Conservation (phyloP, 2,888 invertebrate genomes). For the Cecidostiba fungosa region DNA sequence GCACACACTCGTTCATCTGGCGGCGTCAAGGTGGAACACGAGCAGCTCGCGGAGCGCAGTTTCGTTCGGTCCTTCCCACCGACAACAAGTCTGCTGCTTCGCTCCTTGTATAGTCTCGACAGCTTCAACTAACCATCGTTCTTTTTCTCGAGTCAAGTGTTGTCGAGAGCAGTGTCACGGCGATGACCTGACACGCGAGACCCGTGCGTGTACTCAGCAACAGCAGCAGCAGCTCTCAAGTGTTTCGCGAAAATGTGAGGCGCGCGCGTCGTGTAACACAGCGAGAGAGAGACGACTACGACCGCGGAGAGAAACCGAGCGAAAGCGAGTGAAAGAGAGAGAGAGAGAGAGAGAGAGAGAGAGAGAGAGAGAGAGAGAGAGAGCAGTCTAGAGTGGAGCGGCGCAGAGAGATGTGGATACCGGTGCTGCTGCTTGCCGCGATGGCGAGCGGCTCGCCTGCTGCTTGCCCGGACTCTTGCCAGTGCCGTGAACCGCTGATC, state of each 20-base stretch:
- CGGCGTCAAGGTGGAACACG: constrained; percentile 58
- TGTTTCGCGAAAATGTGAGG: constrained; percentile 51
- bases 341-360: constrained; percentile 44
- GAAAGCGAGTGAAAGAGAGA: constrained; percentile 48
- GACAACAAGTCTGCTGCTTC: constrained; percentile 67
- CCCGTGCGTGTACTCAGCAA: neutral
- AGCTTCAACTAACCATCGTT: neutral
- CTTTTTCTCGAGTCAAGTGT: neutral
- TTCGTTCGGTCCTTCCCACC: constrained; percentile 75
- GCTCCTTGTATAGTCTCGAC: neutral
- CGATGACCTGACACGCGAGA: constrained; percentile 63
- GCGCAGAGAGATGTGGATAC: constrained; percentile 51
- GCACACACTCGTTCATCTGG: constrained; percentile 35
- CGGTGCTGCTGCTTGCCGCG: constrained; percentile 75
- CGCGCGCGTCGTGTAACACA: neutral
- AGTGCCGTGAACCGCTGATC: constrained; percentile 71
- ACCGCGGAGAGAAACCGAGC: neutral
- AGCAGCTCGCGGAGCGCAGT: constrained; percentile 70
- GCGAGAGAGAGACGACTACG: constrained; percentile 36
- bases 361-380: constrained; percentile 48
- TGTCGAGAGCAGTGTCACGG: neutral
- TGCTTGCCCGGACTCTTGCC: constrained; percentile 76
- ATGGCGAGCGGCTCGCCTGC: constrained; percentile 75
- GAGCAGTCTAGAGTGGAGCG: constrained; percentile 9
- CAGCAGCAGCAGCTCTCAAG: neutral